Conservation (phyloP, 37 sponge, comb jelly and placozoan genomes). For the Halichondria panicea region DNA sequence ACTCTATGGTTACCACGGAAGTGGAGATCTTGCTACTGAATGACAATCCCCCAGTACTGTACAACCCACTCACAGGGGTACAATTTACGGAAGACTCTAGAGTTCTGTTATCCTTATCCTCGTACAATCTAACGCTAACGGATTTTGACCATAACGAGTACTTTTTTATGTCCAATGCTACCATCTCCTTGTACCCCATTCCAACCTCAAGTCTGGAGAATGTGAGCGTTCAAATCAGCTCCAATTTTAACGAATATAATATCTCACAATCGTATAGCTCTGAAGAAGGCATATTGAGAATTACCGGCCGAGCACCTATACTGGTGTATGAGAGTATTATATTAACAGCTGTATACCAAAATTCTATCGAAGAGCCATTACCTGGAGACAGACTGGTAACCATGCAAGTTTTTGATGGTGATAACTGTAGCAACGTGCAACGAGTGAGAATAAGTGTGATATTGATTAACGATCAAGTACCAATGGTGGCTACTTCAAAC, state of each 20-base stretch:
- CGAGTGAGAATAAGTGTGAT: conserved; percentile 42
- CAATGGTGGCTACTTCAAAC: conserved; percentile 51
- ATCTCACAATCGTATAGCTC: conserved; percentile 50
- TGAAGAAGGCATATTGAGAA: conserved; percentile 32
- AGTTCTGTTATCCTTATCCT: conserved; percentile 41
- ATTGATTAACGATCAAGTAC: conserved; percentile 67
- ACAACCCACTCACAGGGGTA: conserved; percentile 6
- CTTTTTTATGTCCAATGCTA: conserved; percentile 72
- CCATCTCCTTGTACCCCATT: conserved; percentile 40
- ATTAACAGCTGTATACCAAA: conserved; percentile 58
- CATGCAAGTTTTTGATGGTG: conserved; percentile 75
- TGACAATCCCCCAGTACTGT: conserved; percentile 76
- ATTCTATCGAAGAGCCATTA: conserved; percentile 63
- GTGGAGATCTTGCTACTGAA: conserved; percentile 52
- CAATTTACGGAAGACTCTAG: conserved; percentile 51
- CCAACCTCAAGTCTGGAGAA: conserved; percentile 50
- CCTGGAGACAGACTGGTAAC: conserved; percentile 51
- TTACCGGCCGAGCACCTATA: conserved; percentile 63
- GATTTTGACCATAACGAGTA: conserved; percentile 86
- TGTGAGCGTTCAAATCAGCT: conserved; percentile 55
- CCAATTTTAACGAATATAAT: background rate
- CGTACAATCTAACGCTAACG: conserved; percentile 57
- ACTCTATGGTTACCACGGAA: conserved; percentile 28
- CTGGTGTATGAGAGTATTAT: conserved; percentile 56
- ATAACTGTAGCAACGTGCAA: conserved; percentile 54